A percentile compares a stretch with the other conserved stretches of the same genome.
phyloP scores from a whole-genome alignment of 2,797 vertebrate genomes.

The Columba guinea region DNA sequence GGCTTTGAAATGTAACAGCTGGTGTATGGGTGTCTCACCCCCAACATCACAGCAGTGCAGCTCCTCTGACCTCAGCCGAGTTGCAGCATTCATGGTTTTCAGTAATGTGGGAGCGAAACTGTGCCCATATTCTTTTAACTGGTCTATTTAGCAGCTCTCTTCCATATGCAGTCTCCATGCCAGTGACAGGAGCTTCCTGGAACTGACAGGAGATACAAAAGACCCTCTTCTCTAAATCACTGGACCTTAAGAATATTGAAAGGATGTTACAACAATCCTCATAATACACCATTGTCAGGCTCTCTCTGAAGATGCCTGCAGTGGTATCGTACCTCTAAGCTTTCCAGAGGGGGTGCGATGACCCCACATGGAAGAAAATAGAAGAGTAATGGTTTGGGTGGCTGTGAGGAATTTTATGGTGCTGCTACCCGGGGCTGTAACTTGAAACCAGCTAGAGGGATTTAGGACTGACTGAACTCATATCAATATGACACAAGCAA shows the following conservation, averaged over 20 bases:
- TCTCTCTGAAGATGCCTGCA: conserved; percentile 57
- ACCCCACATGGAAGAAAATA: conserved; percentile 49
- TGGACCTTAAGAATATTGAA: conserved; percentile 66
- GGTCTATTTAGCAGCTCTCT: conserved; percentile 62
- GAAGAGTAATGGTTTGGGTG: conserved; percentile 62
- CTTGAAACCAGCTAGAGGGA: conserved; percentile 23
- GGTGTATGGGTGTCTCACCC: conserved; percentile 10
- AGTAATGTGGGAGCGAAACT: conserved; percentile 5
- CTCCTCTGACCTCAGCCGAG: conserved; percentile 46
- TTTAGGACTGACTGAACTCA: not conserved
- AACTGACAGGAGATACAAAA: conserved; percentile 65
- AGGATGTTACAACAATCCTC: conserved; percentile 58
- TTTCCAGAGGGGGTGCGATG: conserved; percentile 46
- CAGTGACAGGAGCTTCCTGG: conserved; percentile 67
- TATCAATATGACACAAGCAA: not conserved
- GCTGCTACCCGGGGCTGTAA: not conserved
- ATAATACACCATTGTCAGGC: conserved; percentile 60
- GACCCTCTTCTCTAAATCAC: conserved; percentile 57
- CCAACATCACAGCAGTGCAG: not conserved
- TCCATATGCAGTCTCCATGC: conserved; percentile 58
- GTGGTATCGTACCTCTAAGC: conserved; percentile 23
- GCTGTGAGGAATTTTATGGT: conserved; percentile 40
- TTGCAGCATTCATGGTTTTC: conserved; percentile 43
- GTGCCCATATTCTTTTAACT: conserved; percentile 50
- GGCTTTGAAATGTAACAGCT: conserved; percentile 46